Evolutionary conservation across 2,113 vertebrate species (phyloP).

Genomic region (Thermophis baileyi): DNA sequence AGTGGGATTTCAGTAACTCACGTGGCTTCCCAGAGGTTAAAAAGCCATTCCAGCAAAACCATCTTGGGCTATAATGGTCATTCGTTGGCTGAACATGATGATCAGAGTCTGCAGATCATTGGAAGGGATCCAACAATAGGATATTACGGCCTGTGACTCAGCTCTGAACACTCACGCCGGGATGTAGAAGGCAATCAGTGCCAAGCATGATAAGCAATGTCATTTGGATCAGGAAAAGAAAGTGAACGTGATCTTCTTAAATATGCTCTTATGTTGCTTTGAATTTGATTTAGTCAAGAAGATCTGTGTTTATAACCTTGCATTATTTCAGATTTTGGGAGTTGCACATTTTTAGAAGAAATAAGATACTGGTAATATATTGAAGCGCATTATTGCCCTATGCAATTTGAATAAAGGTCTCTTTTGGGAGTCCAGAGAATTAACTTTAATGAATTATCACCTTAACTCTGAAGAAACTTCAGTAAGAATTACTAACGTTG

Average conservation of each 20-base stretch:
- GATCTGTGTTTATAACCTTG: neutral
- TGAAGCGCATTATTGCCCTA: neutral
- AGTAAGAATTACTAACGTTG: neutral
- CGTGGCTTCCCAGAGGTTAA: neutral
- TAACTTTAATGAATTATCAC: neutral
- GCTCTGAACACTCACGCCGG: neutral
- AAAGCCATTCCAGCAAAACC: neutral
- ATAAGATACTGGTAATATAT: neutral
- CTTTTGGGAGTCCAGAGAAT: neutral
- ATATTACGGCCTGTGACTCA: neutral
- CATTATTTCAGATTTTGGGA: neutral
- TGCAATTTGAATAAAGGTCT: neutral
- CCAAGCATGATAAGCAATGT: neutral
- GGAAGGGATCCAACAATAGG: accelerated
- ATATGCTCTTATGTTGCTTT: neutral
- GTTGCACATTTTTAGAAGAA: neutral
- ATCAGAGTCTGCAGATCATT: neutral
- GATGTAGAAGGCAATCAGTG: neutral
- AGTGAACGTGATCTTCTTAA: neutral
- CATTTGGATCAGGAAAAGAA: neutral
- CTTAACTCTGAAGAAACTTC: neutral
- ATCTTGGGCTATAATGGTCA: neutral
- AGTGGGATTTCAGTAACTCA: neutral
- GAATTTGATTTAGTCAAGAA: neutral
- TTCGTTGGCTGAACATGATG: neutral